Evolutionary conservation across 2,797 vertebrate species (phyloP), one percentile per base, ranked within the genome.

Genomic region (Sphaeramia orbicularis): DNA sequence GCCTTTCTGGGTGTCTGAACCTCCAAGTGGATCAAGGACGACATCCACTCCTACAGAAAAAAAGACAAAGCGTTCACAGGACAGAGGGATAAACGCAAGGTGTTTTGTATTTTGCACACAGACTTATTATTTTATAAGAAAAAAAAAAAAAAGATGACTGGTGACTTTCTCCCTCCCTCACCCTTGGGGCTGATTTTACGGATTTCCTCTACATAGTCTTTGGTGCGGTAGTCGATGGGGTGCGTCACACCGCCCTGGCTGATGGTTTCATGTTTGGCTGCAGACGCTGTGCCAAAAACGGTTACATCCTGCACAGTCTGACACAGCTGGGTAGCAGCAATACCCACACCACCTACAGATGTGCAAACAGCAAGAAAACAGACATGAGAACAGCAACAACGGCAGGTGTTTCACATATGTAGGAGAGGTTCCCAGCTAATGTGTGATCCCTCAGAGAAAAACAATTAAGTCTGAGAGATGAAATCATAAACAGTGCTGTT

Each of bases 321-420:
- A 85, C 96, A 97, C 77, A 98, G 93, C 91, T 98, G 97, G 78
- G 96, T 89, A 18, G 93, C 96, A 27, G 97, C 97, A 35, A 94
- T 94, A 7, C 97, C 97, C 52, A 98, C 96, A 0, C 97, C 97
- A 71, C 97, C 97, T 93, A 37, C 9, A 58, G 60, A 76, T 18
- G 54, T 38, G 57, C 47, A 54, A 12, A 72, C 19, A 64, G 55
- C 57, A 35, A 43, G 37, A 62, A 14, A 38, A 53, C 24, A 6
- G 18, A 53, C 37, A 49, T 57, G 21, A 71, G 53, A 62, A 56
- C 0, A 21, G 49, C 0, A 10, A 49, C 42, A 21, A 8, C n/a
- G 24, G 65, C 50, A 55, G 21, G 19, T 2, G 37, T 47, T 72
- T 61, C n/a, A n/a, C 43, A 27, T 36, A 10, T 3, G 35, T 15